Conservation (phyloP, 2,888 invertebrate genomes). For the Drosophila falleni region DNA sequence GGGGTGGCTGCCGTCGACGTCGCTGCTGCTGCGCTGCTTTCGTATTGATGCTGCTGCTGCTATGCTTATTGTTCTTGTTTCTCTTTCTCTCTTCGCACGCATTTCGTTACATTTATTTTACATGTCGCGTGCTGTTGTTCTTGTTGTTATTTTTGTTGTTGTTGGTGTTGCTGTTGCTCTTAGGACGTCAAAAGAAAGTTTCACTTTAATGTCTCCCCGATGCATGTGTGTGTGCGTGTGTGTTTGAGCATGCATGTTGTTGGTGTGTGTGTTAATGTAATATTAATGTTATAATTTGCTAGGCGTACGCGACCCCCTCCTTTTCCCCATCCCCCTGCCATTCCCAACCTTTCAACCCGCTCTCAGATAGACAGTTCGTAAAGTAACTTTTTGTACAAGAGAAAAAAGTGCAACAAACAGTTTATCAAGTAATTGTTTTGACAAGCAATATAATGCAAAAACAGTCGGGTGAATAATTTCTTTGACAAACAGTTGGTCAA, state of each 20-base stretch:
- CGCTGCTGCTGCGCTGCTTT: constrained; percentile 11
- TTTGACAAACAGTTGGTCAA: no score
- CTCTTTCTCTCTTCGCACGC: constrained; percentile 35
- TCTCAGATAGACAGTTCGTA: constrained; percentile 19
- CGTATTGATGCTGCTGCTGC: constrained; percentile 12
- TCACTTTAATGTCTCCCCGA: constrained; percentile 77
- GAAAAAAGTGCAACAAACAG: neutral
- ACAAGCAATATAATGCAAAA: neutral
- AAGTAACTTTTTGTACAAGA: no score
- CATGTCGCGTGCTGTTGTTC: constrained; percentile 54
- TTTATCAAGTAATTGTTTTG: neutral
- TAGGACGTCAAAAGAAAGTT: constrained; percentile 70
- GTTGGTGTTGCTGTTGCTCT: constrained; percentile 51
- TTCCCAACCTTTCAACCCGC: constrained; percentile 29
- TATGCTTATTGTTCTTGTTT: constrained; percentile 13
- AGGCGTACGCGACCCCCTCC: constrained; percentile 49
- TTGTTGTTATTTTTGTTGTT: constrained; percentile 46
- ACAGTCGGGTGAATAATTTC: no score
- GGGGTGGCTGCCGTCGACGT: constrained; percentile 42
- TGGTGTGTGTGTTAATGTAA: constrained; percentile 74
- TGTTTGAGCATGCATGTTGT: constrained; percentile 40
- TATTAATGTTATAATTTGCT: constrained; percentile 81
- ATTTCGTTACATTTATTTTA: constrained; percentile 73
- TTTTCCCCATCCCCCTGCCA: constrained; percentile 18
- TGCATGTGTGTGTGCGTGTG: constrained; percentile 45